Conservation (phyloP, 2,888 invertebrate species). For the Escarpia spicata region DNA sequence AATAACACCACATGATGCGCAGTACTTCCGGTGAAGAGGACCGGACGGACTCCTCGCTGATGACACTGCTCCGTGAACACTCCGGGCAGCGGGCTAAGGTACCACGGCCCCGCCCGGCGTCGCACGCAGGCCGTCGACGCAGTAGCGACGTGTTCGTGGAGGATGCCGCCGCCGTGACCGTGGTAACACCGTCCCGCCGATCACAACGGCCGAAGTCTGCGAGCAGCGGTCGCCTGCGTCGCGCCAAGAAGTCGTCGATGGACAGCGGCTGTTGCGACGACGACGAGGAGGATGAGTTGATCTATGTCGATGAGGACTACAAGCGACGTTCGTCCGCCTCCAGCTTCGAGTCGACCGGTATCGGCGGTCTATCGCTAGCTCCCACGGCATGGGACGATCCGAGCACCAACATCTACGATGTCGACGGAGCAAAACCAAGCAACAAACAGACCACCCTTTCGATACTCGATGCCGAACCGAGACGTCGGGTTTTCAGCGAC, state of each 20-base stretch:
- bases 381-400: not conserved
- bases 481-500: slow-evolving; percentile 3
- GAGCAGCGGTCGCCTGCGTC: not conserved
- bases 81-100: not conserved
- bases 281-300: not conserved
- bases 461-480: not conserved
- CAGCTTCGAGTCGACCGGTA: not conserved
- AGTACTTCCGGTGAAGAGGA: not conserved
- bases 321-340: not conserved
- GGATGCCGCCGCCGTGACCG: not conserved
- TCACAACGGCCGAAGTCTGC: not conserved
- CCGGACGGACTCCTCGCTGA: not conserved
- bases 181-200: not conserved
- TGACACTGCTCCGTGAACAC: not conserved
- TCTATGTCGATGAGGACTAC: not conserved
- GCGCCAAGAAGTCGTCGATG: not conserved
- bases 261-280: not conserved
- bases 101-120: not conserved
- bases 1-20: not conserved
- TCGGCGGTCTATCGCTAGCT: not conserved
- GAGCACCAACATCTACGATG: not conserved
- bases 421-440: not conserved
- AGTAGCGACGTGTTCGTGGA: not conserved
- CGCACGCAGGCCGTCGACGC: not conserved
- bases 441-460: not conserved